These are phyloP conservation scores for Microcebus griseorufus DNA, from an alignment of 2,113 vertebrate species.

Conservation along the genomic window DNA sequence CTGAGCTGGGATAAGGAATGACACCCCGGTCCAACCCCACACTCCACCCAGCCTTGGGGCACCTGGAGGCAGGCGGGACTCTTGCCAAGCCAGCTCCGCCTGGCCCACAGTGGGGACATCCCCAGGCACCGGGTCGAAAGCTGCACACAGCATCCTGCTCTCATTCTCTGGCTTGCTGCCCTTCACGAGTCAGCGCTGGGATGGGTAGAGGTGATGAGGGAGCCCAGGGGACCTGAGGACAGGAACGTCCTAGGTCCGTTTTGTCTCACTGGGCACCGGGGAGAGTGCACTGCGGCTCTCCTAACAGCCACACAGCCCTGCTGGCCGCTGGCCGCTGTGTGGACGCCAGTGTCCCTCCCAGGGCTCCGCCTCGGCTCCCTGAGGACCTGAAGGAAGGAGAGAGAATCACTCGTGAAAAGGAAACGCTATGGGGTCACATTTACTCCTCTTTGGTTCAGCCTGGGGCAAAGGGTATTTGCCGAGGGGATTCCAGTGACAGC, in stretches of 20 bases:
- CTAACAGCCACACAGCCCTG: background rate
- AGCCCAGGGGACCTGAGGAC: background rate
- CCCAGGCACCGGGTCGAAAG: no score
- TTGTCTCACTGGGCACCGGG: background rate
- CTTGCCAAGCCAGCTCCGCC: background rate
- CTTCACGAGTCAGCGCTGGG: background rate
- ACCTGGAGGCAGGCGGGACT: background rate
- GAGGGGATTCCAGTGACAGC: background rate
- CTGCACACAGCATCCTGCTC: background rate
- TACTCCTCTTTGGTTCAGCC: background rate
- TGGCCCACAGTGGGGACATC: background rate
- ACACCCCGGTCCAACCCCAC: background rate
- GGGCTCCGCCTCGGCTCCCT: background rate
- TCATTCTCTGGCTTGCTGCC: background rate
- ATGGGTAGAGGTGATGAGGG: background rate
- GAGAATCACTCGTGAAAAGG: background rate
- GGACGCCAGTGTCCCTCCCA: background rate
- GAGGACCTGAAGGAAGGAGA: rapidly evolving
- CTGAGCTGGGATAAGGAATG: background rate
- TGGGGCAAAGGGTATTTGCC: background rate
- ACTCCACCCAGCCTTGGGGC: no score
- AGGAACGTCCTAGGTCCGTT: rapidly evolving
- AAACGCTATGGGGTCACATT: no score
- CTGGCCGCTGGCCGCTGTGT: rapidly evolving
- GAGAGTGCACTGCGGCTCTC: no score